Conservation (phyloP, 2,113 vertebrate species). For the Nothocercus julius region DNA sequence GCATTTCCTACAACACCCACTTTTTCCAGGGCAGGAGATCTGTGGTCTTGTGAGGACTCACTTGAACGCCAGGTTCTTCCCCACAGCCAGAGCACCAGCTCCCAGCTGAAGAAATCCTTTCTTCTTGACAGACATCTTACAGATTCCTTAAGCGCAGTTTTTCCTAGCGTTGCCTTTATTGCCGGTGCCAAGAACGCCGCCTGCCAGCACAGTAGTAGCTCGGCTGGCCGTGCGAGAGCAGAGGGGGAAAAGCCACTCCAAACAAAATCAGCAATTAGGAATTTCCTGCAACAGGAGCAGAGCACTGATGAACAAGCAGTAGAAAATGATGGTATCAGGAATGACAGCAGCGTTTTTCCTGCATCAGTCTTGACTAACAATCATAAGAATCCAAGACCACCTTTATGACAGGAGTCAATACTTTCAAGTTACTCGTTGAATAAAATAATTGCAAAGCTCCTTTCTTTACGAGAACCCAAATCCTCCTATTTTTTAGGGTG, state of each 20-base stretch:
- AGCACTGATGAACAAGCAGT: background rate
- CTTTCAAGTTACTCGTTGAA: background rate
- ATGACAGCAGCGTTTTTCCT: background rate
- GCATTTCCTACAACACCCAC: background rate
- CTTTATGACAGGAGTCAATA: background rate
- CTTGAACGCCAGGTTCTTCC: background rate
- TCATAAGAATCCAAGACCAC: background rate
- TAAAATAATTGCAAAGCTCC: background rate
- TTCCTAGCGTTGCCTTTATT: background rate
- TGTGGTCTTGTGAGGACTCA: background rate
- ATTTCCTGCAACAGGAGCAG: background rate
- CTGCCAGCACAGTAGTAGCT: conserved; percentile 32
- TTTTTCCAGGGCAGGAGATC: conserved; percentile 1
- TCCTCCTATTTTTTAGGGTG: background rate
- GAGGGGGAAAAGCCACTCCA: background rate
- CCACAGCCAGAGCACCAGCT: background rate
- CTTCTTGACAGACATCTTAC: background rate
- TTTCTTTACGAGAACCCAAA: background rate
- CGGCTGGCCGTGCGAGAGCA: background rate
- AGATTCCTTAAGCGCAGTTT: background rate
- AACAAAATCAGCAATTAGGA: background rate
- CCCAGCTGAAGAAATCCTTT: background rate
- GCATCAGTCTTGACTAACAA: background rate
- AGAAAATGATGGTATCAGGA: background rate
- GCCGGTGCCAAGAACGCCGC: background rate